Conservation (phyloP, 2,888 invertebrate genomes). For the Eulithis prunata region DNA sequence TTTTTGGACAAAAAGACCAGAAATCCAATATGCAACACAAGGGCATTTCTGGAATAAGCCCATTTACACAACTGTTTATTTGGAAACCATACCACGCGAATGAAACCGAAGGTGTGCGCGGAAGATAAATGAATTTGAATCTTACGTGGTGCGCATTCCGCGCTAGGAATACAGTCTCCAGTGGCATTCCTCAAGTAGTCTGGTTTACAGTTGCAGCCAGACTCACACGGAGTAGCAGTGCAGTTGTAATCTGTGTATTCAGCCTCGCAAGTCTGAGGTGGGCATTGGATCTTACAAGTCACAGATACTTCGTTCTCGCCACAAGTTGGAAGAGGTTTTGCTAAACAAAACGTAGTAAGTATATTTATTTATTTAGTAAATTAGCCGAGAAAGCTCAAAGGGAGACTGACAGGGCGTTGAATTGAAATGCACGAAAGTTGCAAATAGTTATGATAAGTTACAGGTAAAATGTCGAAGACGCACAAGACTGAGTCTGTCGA, state of each 20-base stretch:
- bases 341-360: constrained; percentile 1
- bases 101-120: no score
- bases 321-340: constrained; percentile 36
- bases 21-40: no score
- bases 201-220: constrained; percentile 54
- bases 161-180: constrained; percentile 50
- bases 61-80: background rate
- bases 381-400: no score
- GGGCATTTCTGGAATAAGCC: no score
- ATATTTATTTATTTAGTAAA: no score
- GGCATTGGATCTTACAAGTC: constrained; percentile 50
- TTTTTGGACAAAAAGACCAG: no score
- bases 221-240: constrained; percentile 40
- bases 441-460: no score
- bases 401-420: no score
- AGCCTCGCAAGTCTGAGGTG: constrained; percentile 54
- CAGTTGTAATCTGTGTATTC: constrained; percentile 49
- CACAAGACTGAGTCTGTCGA: no score
- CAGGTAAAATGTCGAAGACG: no score
- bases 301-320: constrained; percentile 50
- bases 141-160: constrained; percentile 50
- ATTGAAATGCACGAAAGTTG: no score
- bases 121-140: background rate
- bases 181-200: constrained; percentile 48
- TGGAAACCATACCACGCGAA: background rate